phyloP scores from a whole-genome alignment of 2,113 vertebrate genomes.

The Trematomus loennbergii region DNA sequence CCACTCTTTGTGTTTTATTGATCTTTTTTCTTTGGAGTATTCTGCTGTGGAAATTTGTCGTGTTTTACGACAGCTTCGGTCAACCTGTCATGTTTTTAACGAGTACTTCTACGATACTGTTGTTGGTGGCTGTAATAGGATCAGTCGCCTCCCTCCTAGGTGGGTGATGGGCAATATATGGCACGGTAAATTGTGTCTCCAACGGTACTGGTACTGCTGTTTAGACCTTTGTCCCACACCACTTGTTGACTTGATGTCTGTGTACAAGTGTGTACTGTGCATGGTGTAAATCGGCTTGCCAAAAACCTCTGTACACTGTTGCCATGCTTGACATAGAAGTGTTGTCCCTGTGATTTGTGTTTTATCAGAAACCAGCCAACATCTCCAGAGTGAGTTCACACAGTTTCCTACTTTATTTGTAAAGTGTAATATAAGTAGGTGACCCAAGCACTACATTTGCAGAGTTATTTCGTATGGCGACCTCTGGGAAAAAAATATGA shows the following conservation, averaged over 20 bases:
- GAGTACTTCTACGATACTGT: constrained; percentile 21
- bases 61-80: constrained; percentile 32
- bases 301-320: constrained; percentile 56
- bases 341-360: constrained; percentile 62
- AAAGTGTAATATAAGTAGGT: constrained; percentile 52
- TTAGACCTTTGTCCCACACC: constrained; percentile 11
- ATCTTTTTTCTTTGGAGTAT: constrained; percentile 46
- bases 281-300: constrained; percentile 72
- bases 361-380: constrained; percentile 58
- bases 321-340: constrained; percentile 62
- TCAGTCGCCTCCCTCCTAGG: constrained; percentile 2
- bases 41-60: constrained; percentile 57
- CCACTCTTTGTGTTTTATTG: constrained; percentile 51
- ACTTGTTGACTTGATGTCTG: constrained; percentile 58
- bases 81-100: constrained; percentile 40
- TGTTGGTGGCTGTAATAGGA: constrained; percentile 28
- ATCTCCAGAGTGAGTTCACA: constrained; percentile 51
- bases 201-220: constrained; percentile 33
- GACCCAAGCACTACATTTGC: constrained; percentile 62
- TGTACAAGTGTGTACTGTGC: constrained; percentile 65
- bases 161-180: not conserved
- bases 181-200: not conserved
- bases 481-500: constrained; percentile 45
- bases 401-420: constrained; percentile 55
- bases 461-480: constrained; percentile 28